Percentiles rank a stretch among this genome's conserved stretches.
These are phyloP conservation scores for Panzeria rudis DNA, from an alignment of 2,888 invertebrate genomes.

Conservation along the genomic window DNA sequence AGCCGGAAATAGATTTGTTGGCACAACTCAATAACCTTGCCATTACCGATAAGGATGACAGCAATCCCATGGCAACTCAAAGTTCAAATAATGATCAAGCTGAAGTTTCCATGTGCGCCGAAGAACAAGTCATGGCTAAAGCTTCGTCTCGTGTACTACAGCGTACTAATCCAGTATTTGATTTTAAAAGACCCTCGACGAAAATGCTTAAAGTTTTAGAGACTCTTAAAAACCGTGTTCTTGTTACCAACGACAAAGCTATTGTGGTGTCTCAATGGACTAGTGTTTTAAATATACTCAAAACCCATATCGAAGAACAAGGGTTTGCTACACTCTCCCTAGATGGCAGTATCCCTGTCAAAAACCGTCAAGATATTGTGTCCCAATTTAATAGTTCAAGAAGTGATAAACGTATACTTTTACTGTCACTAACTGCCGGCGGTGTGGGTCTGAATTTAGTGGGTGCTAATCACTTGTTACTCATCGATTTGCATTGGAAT, in stretches of 20 bases:
- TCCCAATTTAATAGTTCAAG: conserved; percentile 88
- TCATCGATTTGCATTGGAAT: conserved; percentile 98
- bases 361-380: conserved; percentile 89
- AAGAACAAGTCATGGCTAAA: conserved; percentile 84
- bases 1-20: conserved; percentile 86
- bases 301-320: conserved; percentile 85
- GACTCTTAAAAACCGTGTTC: conserved; percentile 85
- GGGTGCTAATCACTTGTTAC: conserved; percentile 95
- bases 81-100: conserved; percentile 49
- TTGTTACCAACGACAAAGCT: conserved; percentile 87
- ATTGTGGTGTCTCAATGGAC: conserved; percentile 98
- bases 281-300: conserved; percentile 90
- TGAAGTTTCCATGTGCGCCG: conserved; percentile 66
- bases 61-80: conserved; percentile 35
- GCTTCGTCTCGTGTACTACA: conserved; percentile 87
- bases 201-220: conserved; percentile 87
- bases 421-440: conserved; percentile 95
- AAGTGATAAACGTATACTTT: conserved; percentile 87
- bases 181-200: conserved; percentile 86
- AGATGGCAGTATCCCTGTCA: conserved; percentile 90
- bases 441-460: conserved; percentile 97
- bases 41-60: conserved; percentile 81
- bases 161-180: conserved; percentile 89
- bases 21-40: conserved; percentile 87
- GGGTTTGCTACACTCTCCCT: conserved; percentile 87